Evolutionary conservation across 2,113 vertebrate genomes (phyloP).

Genomic region (Synodontis membranacea): DNA sequence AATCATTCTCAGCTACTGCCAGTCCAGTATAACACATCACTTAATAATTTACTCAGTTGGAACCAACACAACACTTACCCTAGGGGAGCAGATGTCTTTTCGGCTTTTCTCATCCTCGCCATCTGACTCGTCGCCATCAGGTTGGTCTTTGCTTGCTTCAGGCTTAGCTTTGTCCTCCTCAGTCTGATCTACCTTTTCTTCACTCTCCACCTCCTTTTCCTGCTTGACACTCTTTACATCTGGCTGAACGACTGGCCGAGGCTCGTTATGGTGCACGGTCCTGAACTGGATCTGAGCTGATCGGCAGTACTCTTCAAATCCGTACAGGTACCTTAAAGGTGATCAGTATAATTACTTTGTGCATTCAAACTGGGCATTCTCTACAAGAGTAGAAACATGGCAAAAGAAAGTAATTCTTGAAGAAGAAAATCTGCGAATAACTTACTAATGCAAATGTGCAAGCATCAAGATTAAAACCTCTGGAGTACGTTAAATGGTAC

Average conservation of each 20-base stretch:
- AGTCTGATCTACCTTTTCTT: constrained; percentile 56
- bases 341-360: neutral
- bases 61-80: constrained; percentile 73
- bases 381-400: neutral
- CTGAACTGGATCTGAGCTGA: constrained; percentile 94
- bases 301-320: constrained; percentile 96
- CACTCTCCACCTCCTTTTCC: constrained; percentile 65
- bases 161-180: constrained; percentile 56
- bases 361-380: neutral
- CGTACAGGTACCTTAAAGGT: constrained; percentile 88
- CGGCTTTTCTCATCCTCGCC: constrained; percentile 80
- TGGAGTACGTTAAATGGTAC: too few species aligned
- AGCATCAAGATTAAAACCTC: neutral
- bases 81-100: constrained; percentile 76
- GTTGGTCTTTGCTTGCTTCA: constrained; percentile 38
- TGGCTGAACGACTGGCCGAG: constrained; percentile 73
- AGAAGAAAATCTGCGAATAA: neutral
- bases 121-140: constrained; percentile 68
- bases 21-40: neutral
- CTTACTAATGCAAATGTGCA: neutral
- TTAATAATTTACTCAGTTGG: neutral
- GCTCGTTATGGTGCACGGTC: constrained; percentile 95
- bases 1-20: neutral
- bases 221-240: constrained; percentile 65
- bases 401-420: neutral